phyloP scores from a whole-genome alignment of 2,797 vertebrate species.

The Staurois parvus region DNA sequence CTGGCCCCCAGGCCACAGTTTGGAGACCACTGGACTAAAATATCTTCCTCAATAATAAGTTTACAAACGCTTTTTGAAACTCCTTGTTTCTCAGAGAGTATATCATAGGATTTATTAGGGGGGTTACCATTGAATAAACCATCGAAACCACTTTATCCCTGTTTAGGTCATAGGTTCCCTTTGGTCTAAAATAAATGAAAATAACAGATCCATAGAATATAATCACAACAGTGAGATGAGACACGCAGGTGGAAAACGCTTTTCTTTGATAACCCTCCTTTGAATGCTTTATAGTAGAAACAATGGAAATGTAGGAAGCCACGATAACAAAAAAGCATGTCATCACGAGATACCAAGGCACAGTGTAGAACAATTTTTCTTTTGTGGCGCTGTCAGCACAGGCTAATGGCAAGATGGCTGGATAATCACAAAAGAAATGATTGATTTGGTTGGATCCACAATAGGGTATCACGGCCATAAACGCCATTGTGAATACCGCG shows the following conservation, averaged over 20 bases:
- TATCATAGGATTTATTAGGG: slow-evolving; percentile 18
- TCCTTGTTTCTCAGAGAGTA: slow-evolving; percentile 11
- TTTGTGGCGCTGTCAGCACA: too few species aligned
- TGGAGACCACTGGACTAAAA: too few species aligned
- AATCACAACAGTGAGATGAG: slow-evolving; percentile 53
- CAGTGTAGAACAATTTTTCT: too few species aligned
- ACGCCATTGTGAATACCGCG: not conserved
- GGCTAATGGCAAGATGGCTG: too few species aligned
- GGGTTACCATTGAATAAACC: slow-evolving; percentile 4
- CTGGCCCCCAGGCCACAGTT: too few species aligned
- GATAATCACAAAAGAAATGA: slow-evolving; percentile 38
- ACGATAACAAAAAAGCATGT: slow-evolving; percentile 2
- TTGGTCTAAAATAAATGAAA: slow-evolving; percentile 21
- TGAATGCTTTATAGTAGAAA: not conserved
- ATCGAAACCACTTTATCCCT: slow-evolving; percentile 7
- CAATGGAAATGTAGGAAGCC: not conserved
- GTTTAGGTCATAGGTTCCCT: not conserved
- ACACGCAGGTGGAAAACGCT: slow-evolving; percentile 55
- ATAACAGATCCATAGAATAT: slow-evolving; percentile 52
- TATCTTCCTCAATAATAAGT: too few species aligned
- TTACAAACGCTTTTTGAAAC: not conserved
- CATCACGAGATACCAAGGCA: too few species aligned
- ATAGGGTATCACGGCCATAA: slow-evolving; percentile 14
- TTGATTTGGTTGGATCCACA: slow-evolving; percentile 55
- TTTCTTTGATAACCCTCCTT: slow-evolving; percentile 15